Evolutionary conservation across 2,888 invertebrate genomes (phyloP).

Genomic region (Eumerus sabulonum): DNA sequence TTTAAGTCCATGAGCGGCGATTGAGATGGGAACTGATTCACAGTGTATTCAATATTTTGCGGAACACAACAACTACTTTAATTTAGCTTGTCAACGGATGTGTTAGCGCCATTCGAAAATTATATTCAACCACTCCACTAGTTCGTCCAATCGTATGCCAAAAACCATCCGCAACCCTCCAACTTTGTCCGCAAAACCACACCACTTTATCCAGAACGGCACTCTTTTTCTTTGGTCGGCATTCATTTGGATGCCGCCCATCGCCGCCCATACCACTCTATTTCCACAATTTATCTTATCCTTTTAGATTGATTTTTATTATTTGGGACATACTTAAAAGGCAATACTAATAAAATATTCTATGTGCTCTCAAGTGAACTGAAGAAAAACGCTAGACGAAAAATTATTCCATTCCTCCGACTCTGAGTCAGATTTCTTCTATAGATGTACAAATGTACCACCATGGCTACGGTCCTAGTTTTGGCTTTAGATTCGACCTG

Average conservation of each 20-base stretch:
- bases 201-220: conserved; percentile 38
- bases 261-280: conserved; percentile 52
- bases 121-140: conserved; percentile 2
- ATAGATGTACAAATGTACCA: no score
- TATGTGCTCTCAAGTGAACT: conserved; percentile 65
- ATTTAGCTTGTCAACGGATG: no score
- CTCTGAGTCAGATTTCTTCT: no score
- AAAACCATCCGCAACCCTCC: background rate
- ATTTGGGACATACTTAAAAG: conserved; percentile 71
- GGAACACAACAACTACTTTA: no score
- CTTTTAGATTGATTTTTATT: conserved; percentile 70
- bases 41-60: background rate
- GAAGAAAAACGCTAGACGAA: conserved; percentile 64
- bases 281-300: conserved; percentile 65
- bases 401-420: conserved; percentile 51
- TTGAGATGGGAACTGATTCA: background rate
- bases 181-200: conserved; percentile 18
- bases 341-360: conserved; percentile 71
- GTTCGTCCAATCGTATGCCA: conserved; percentile 18
- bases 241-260: conserved; percentile 57
- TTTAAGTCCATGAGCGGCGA: no score
- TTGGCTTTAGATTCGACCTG: background rate
- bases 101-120: background rate
- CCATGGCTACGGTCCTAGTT: background rate
- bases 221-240: conserved; percentile 4